These are phyloP conservation scores for Rotaria socialis DNA, from an alignment of 2,888 invertebrate genomes.

Conservation along the genomic window DNA sequence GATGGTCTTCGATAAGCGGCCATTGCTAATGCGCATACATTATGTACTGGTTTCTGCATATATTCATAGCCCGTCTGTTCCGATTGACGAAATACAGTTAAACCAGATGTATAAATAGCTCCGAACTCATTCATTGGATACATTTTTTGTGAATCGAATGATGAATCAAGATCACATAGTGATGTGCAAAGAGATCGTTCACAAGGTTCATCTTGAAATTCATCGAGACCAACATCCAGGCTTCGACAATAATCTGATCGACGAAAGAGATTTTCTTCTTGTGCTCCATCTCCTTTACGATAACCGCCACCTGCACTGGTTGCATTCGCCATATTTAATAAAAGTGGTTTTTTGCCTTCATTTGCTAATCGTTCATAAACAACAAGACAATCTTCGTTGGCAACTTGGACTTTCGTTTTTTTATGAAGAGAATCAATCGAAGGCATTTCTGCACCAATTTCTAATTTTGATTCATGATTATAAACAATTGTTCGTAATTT, in stretches of 20 bases:
- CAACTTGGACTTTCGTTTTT: not conserved
- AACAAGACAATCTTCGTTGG: not conserved
- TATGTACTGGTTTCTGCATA: not conserved
- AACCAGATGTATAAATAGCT: not conserved
- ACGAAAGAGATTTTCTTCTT: too few relatives aligned
- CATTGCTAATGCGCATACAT: not conserved
- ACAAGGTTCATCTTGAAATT: not conserved
- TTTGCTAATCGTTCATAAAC: not conserved
- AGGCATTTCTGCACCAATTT: not conserved
- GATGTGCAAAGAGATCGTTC: not conserved
- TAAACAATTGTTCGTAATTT: not conserved
- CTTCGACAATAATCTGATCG: not conserved
- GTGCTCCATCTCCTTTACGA: not conserved
- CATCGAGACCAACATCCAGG: not conserved
- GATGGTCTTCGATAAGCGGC: not conserved
- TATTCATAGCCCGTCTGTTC: not conserved
- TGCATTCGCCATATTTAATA: not conserved
- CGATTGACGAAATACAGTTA: not conserved
- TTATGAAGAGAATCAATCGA: not conserved
- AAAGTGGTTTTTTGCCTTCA: not conserved
- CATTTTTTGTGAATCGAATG: not conserved
- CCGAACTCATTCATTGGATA: not conserved
- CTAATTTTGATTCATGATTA: not conserved
- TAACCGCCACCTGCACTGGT: not conserved
- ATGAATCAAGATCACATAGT: not conserved